A percentile compares a stretch with the other conserved stretches of the same genome.
Conservation (phyloP, 2,797 vertebrate genomes). For the Acanthurus tractus region DNA sequence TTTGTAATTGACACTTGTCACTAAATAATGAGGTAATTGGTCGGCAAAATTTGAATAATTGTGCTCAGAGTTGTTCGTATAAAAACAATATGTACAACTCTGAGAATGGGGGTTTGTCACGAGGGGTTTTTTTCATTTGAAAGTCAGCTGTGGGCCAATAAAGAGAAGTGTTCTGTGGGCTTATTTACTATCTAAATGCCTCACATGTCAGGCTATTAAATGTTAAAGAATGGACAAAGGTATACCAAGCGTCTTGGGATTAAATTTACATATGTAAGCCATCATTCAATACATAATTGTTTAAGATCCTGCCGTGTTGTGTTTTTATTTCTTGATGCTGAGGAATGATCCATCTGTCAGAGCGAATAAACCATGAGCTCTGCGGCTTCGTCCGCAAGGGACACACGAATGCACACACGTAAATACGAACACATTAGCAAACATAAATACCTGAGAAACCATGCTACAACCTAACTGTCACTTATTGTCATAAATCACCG, state of each 20-base stretch:
- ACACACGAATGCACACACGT: too few relatives aligned
- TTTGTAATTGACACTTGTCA: constrained; percentile 80
- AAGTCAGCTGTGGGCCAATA: constrained; percentile 69
- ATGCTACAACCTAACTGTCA: too few relatives aligned
- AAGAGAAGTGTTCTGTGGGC: constrained; percentile 68
- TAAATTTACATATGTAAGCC: constrained; percentile 87
- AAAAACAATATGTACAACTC: constrained; percentile 47
- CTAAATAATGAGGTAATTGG: constrained; percentile 71
- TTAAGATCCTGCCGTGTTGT: constrained; percentile 81
- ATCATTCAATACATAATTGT: constrained; percentile 88
- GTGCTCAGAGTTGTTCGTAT: constrained; percentile 46
- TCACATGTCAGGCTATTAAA: constrained; percentile 70
- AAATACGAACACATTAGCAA: too few relatives aligned
- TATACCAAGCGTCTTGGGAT: constrained; percentile 83
- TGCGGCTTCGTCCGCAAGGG: too few relatives aligned
- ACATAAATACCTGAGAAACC: too few relatives aligned
- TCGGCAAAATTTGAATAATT: constrained; percentile 55
- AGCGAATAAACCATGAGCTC: too few relatives aligned
- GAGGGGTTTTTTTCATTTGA: constrained; percentile 48
- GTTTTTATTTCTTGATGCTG: constrained; percentile 73
- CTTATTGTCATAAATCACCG: not conserved
- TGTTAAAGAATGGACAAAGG: constrained; percentile 80
- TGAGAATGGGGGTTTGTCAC: constrained; percentile 60
- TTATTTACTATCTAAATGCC: constrained; percentile 68
- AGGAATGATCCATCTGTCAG: not conserved